Conservation (phyloP, 1,140 invertebrate genomes). For the Zaprionus taronus region DNA sequence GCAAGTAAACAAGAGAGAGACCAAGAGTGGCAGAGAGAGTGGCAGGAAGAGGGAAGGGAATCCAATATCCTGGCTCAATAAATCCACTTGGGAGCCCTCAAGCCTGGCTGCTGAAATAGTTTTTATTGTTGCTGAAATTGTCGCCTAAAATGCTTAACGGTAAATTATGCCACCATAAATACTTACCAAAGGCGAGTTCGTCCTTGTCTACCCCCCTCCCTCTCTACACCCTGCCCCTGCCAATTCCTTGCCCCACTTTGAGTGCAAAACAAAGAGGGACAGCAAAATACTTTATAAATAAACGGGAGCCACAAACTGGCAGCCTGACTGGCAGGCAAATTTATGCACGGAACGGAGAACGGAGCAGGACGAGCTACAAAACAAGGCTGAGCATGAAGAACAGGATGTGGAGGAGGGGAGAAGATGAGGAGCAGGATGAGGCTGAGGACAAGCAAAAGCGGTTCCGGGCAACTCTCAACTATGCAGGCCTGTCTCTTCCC, state of each 20-base stretch:
- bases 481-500: neutral
- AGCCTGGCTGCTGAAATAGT: conserved; percentile 54
- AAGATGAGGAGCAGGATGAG: neutral
- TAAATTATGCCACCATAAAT: conserved; percentile 79
- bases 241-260: conserved; percentile 8
- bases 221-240: neutral
- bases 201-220: neutral
- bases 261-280: conserved; percentile 33
- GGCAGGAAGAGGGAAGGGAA: conserved; percentile 29
- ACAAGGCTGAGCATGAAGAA: conserved; percentile 6
- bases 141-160: conserved; percentile 77
- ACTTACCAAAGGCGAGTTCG: conserved; percentile 34
- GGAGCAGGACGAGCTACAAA: neutral
- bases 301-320: conserved; percentile 51
- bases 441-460: neutral
- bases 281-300: conserved; percentile 68
- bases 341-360: conserved; percentile 57
- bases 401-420: no score
- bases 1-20: conserved; percentile 8
- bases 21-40: neutral
- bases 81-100: conserved; percentile 48
- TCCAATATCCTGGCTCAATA: conserved; percentile 75
- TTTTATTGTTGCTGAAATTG: conserved; percentile 72
- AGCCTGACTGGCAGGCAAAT: conserved; percentile 50
- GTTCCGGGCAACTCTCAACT: conserved; percentile 19